A percentile compares a stretch with the other conserved stretches of the same genome.
These are phyloP conservation scores for Takifugu rubripes DNA, from an alignment of 2,797 vertebrate species.

Conservation along the genomic window DNA sequence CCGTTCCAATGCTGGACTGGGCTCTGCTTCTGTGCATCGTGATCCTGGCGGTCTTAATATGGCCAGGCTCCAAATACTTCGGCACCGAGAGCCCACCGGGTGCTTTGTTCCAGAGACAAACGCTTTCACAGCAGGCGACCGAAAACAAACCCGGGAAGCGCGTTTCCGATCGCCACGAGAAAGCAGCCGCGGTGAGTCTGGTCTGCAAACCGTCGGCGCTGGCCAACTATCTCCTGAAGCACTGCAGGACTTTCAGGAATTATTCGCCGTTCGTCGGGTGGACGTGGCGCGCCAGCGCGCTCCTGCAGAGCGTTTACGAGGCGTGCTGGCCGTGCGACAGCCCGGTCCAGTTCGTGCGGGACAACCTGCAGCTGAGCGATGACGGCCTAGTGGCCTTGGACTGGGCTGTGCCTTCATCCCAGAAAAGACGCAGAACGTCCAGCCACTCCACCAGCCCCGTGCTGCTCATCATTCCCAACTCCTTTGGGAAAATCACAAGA, in stretches of 20 bases:
- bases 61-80: conserved; percentile 66
- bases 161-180: conserved; percentile 24
- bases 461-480: conserved; percentile 82
- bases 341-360: conserved; percentile 77
- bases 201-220: conserved; percentile 82
- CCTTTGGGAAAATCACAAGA: conserved; percentile 82
- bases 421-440: conserved; percentile 76
- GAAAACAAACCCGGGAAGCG: conserved; percentile 33
- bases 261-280: conserved; percentile 63
- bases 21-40: conserved; percentile 60
- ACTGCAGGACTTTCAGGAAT: conserved; percentile 71
- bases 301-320: conserved; percentile 73
- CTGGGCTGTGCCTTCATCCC: conserved; percentile 77
- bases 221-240: conserved; percentile 79
- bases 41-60: conserved; percentile 67
- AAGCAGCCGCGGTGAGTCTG: conserved; percentile 53
- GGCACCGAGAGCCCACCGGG: conserved; percentile 39
- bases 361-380: conserved; percentile 81
- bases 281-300: conserved; percentile 73
- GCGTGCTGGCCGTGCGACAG: conserved; percentile 71
- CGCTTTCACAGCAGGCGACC: conserved; percentile 27
- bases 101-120: conserved; percentile 36
- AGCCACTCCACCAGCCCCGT: conserved; percentile 78
- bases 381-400: conserved; percentile 81
- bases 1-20: conserved; percentile 76